Conservation (phyloP, 2,113 vertebrate genomes). For the Antennarius striatus region DNA sequence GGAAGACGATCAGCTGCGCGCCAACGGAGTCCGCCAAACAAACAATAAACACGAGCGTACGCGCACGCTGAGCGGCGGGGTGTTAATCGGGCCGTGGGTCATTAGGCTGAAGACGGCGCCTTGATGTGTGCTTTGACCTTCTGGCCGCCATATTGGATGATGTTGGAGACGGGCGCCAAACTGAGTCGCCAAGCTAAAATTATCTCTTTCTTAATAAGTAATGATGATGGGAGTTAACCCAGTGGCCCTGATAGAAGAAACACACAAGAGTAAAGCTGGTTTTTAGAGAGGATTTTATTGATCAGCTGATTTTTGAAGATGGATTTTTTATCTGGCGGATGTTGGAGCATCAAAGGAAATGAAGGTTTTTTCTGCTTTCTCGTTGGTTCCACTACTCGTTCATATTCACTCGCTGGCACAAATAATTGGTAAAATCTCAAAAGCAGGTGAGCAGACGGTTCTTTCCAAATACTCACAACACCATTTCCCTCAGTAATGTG, state of each 20-base stretch:
- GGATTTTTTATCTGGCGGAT: too few species aligned
- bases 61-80: constrained; percentile 48
- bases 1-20: constrained; percentile 68
- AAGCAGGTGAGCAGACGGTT: too few species aligned
- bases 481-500: neutral
- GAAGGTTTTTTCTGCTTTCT: too few species aligned
- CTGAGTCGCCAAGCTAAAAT: constrained; percentile 45
- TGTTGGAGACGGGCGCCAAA: constrained; percentile 29
- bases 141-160: constrained; percentile 54
- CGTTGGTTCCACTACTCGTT: too few species aligned
- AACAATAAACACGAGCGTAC: constrained; percentile 67
- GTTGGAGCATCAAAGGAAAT: too few species aligned
- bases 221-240: constrained; percentile 31
- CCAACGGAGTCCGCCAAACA: constrained; percentile 48
- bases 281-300: too few species aligned
- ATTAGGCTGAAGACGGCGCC: constrained; percentile 65
- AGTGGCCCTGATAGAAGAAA: neutral
- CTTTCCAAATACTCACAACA: neutral
- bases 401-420: too few species aligned
- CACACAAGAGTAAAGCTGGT: too few species aligned
- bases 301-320: too few species aligned
- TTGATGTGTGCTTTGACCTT: constrained; percentile 48
- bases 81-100: constrained; percentile 75
- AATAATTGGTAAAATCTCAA: too few species aligned
- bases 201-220: constrained; percentile 47